Evolutionary conservation across 2,797 vertebrate species (phyloP).

Genomic region (Yasuhikotakia modesta): DNA sequence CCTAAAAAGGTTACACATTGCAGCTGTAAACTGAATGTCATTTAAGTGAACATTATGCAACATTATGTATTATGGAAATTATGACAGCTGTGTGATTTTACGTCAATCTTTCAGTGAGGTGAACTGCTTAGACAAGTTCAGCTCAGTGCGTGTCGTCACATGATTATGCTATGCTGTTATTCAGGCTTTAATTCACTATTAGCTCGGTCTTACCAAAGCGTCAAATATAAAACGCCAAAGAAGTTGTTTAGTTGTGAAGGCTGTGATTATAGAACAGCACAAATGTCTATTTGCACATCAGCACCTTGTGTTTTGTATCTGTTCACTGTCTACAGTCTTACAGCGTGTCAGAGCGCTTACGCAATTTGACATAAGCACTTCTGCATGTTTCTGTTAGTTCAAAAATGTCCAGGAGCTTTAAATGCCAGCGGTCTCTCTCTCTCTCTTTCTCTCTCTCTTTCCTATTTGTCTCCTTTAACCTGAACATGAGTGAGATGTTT

Average conservation of each 20-base stretch:
- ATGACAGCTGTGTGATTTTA: conserved; percentile 12
- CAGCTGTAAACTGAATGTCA: background rate
- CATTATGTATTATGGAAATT: no score
- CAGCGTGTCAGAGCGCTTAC: background rate
- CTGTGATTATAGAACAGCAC: conserved; percentile 1
- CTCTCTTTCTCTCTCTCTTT: background rate
- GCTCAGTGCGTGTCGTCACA: conserved; percentile 62
- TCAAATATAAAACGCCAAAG: conserved; percentile 13
- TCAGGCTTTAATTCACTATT: conserved; percentile 58
- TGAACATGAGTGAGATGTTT: conserved; percentile 34
- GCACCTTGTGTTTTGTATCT: conserved; percentile 6
- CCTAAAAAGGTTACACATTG: no score
- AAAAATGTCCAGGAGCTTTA: conserved; percentile 10
- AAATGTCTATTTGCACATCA: background rate
- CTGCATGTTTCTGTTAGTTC: conserved; percentile 24
- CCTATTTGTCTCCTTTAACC: background rate
- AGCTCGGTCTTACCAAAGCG: conserved; percentile 44
- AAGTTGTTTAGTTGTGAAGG: background rate
- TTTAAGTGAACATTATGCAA: conserved; percentile 13
- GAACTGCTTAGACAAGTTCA: conserved; percentile 16
- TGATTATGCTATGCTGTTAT: conserved; percentile 59
- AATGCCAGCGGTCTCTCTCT: background rate
- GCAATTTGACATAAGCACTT: conserved; percentile 11
- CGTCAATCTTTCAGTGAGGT: background rate
- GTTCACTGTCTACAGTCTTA: background rate